These are phyloP conservation scores for Sternotherus odoratus DNA, from an alignment of 2,797 vertebrate species.

Conservation along the genomic window DNA sequence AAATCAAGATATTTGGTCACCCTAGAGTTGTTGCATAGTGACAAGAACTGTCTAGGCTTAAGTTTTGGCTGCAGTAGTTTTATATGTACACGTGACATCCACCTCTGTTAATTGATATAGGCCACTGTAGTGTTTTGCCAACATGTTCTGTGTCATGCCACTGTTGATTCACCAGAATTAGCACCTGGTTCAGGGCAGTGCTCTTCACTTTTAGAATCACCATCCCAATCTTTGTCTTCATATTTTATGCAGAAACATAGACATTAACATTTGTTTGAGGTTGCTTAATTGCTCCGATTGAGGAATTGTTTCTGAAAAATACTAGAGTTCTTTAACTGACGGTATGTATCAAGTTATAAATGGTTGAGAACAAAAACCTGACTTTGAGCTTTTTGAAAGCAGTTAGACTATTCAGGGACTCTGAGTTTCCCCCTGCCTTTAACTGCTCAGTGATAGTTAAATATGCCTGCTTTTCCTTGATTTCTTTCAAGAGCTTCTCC, in stretches of 20 bases:
- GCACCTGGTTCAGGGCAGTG: background rate
- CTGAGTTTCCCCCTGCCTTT: background rate
- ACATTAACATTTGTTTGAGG: fast-evolving
- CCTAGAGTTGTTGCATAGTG: background rate
- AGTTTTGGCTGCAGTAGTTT: fast-evolving
- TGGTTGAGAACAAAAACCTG: background rate
- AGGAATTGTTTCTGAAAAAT: no score
- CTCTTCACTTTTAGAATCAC: background rate
- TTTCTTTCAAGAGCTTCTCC: background rate
- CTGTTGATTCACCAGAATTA: fast-evolving
- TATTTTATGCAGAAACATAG: background rate
- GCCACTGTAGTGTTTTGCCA: no score
- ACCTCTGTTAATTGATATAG: background rate
- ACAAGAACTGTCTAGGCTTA: fast-evolving
- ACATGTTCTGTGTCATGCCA: background rate
- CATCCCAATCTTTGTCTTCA: background rate
- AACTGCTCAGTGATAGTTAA: background rate
- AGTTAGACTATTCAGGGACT: fast-evolving
- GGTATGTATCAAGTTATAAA: background rate
- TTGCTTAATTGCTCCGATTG: background rate
- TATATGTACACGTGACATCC: background rate
- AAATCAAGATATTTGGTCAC: no score
- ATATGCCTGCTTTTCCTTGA: background rate
- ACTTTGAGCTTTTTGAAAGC: background rate
- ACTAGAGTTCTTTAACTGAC: background rate